These are phyloP conservation scores for Alitta virens DNA, from an alignment of 2,888 invertebrate species.

Conservation along the genomic window DNA sequence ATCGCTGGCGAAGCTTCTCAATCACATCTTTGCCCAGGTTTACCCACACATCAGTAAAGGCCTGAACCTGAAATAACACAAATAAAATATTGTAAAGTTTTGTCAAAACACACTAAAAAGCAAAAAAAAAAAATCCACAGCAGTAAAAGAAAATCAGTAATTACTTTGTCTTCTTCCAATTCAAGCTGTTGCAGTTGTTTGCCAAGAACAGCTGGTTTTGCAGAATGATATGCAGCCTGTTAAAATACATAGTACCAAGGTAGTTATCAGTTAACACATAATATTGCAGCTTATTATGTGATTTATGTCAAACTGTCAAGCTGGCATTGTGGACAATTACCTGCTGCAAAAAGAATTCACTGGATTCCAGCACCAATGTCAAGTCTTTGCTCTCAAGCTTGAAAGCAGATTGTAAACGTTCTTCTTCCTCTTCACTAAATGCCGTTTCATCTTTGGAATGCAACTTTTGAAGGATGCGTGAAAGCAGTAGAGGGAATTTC, in stretches of 20 bases:
- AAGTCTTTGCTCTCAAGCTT: conserved; percentile 45
- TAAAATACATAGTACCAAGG: no score
- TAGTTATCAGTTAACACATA: no score
- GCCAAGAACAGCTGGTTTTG: conserved; percentile 48
- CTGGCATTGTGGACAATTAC: conserved; percentile 31
- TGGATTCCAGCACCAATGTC: conserved; percentile 49
- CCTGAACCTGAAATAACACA: conserved; percentile 34
- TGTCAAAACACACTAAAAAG: neutral
- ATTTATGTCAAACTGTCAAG: neutral
- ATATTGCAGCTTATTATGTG: neutral
- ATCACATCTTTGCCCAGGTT: conserved; percentile 45
- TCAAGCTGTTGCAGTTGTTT: conserved; percentile 49
- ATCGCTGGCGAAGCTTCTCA: conserved; percentile 48
- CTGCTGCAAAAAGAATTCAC: conserved; percentile 55
- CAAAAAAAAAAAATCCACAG: neutral
- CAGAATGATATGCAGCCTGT: conserved; percentile 55
- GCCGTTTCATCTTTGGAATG: conserved; percentile 55
- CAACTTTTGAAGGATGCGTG: conserved; percentile 53
- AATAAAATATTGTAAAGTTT: neutral
- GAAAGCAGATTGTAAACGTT: conserved; percentile 48
- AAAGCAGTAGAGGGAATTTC: conserved; percentile 52
- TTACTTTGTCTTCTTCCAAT: conserved; percentile 50
- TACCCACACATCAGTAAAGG: conserved; percentile 53
- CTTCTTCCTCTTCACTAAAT: conserved; percentile 54
- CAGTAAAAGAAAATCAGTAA: neutral